Conservation (phyloP, 2,113 vertebrate genomes). For the Aegotheles bennettii region DNA sequence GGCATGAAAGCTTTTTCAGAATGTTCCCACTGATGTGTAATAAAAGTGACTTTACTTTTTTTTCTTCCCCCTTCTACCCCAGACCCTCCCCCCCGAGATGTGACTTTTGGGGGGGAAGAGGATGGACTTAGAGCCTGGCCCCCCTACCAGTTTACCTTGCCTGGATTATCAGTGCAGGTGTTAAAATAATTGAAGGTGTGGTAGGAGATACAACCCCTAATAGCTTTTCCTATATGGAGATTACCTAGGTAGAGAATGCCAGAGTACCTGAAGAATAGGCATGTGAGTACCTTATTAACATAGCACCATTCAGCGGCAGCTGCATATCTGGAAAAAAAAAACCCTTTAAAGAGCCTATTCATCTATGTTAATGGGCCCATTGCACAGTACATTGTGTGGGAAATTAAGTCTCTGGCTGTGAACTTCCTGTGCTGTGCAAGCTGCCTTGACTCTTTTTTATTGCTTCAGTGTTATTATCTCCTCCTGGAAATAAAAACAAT, state of each 20-base stretch:
- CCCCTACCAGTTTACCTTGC: slow-evolving; percentile 78
- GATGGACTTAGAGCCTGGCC: slow-evolving; percentile 69
- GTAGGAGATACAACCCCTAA: slow-evolving; percentile 76
- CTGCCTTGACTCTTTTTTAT: slow-evolving; percentile 85
- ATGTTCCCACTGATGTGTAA: slow-evolving; percentile 82
- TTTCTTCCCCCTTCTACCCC: neutral
- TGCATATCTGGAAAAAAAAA: slow-evolving; percentile 83
- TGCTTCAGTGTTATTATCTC: slow-evolving; percentile 81
- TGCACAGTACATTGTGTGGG: slow-evolving; percentile 90
- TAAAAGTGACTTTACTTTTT: slow-evolving; percentile 82
- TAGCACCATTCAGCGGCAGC: slow-evolving; percentile 87
- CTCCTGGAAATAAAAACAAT: slow-evolving; percentile 85
- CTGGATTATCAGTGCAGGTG: slow-evolving; percentile 89
- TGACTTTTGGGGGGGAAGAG: slow-evolving; percentile 60
- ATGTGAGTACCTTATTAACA: slow-evolving; percentile 90
- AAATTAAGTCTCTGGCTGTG: slow-evolving; percentile 88
- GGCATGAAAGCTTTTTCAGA: slow-evolving; percentile 85
- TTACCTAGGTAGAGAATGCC: slow-evolving; percentile 88
- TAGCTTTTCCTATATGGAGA: slow-evolving; percentile 82
- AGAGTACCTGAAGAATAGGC: slow-evolving; percentile 87
- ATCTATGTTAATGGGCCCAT: slow-evolving; percentile 90
- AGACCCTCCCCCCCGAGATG: slow-evolving; percentile 34
- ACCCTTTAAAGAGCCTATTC: slow-evolving; percentile 89
- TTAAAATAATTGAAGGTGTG: slow-evolving; percentile 94
- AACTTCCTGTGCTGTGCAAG: slow-evolving; percentile 84